These are phyloP conservation scores for Sarcophaga carnaria DNA, from an alignment of 2,888 invertebrate genomes.

Conservation along the genomic window DNA sequence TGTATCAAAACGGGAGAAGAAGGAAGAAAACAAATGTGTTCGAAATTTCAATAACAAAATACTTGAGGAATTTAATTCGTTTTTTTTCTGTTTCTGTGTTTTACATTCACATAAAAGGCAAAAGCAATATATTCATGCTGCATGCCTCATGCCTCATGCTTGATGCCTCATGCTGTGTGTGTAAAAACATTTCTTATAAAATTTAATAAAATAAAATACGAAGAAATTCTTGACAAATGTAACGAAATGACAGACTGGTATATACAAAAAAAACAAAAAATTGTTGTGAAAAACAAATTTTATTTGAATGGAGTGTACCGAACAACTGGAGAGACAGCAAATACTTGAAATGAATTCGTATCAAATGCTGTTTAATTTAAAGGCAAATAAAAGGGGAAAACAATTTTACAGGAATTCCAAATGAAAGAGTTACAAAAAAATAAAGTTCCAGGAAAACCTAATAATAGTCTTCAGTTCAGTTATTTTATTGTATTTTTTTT, in stretches of 20 bases:
- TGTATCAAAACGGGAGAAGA: background rate
- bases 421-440: conserved; percentile 23
- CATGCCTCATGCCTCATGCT: too few species aligned
- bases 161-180: background rate
- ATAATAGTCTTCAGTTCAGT: too few species aligned
- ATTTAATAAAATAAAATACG: conserved; percentile 44
- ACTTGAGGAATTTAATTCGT: conserved; percentile 9
- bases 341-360: background rate
- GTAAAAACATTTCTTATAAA: conserved; percentile 20
- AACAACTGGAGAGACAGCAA: background rate
- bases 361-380: conserved; percentile 4
- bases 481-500: too few species aligned
- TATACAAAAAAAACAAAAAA: background rate
- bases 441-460: background rate
- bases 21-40: background rate
- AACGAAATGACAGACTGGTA: conserved; percentile 39
- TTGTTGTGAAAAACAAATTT: background rate
- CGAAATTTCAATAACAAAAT: conserved; percentile 3
- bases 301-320: background rate
- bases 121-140: background rate
- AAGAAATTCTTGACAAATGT: conserved; percentile 47
- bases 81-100: too few species aligned
- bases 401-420: conserved; percentile 10
- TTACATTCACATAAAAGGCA: background rate
- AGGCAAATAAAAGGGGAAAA: background rate